Evolutionary conservation across 2,888 invertebrate genomes (phyloP).

Genomic region (Nomada hirtipes): DNA sequence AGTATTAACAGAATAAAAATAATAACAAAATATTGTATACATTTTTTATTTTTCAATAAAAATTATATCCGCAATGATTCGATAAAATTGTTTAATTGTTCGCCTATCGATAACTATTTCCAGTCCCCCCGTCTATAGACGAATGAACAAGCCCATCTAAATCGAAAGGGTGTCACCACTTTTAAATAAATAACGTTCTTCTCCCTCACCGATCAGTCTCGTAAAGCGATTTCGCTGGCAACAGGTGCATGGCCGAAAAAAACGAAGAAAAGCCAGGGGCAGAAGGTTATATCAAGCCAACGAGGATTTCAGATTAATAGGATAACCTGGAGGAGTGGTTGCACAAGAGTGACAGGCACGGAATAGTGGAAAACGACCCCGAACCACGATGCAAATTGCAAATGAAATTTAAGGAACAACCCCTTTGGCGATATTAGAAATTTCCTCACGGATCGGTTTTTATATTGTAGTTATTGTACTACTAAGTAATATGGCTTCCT

Average conservation of each 20-base stretch:
- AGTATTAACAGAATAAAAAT: no score
- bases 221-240: constrained; percentile 67
- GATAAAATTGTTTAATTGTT: constrained; percentile 22
- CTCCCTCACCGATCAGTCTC: constrained; percentile 57
- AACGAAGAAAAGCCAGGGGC: background rate
- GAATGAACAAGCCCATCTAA: constrained; percentile 15
- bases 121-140: background rate
- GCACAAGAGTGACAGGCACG: constrained; percentile 41
- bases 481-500: no score
- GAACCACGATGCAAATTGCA: constrained; percentile 50
- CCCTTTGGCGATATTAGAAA: background rate
- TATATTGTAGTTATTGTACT: no score
- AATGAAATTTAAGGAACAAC: constrained; percentile 52
- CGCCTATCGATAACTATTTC: constrained; percentile 5
- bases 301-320: constrained; percentile 69
- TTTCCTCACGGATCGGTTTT: background rate
- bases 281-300: constrained; percentile 55
- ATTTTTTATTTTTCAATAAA: no score
- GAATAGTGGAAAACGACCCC: constrained; percentile 30
- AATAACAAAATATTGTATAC: no score
- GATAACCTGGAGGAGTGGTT: constrained; percentile 53
- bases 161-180: constrained; percentile 15
- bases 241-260: constrained; percentile 71
- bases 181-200: constrained; percentile 67
- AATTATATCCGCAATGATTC: background rate